Conservation (phyloP, 2,797 vertebrate species). For the Selene dorsalis region DNA sequence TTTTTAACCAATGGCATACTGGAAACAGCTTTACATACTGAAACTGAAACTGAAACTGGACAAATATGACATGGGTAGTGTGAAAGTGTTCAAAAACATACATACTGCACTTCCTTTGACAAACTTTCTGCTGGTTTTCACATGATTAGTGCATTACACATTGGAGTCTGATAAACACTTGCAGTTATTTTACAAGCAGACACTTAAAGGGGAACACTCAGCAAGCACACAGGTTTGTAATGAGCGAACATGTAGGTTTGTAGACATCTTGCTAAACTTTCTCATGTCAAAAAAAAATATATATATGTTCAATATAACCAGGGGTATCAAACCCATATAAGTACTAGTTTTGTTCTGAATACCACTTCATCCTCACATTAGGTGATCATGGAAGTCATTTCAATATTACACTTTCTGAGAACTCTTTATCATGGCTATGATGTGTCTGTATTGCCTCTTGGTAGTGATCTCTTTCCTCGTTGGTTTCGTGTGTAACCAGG, state of each 20-base stretch:
- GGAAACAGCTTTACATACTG: conserved; percentile 69
- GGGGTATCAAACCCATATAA: conserved; percentile 81
- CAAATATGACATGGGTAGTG: conserved; percentile 47
- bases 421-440: conserved; percentile 77
- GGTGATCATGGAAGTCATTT: conserved; percentile 60
- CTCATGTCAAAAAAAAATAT: conserved; percentile 74
- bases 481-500: conserved; percentile 84
- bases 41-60: conserved; percentile 29
- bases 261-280: conserved; percentile 74
- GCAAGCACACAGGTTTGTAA: conserved; percentile 83
- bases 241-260: conserved; percentile 68
- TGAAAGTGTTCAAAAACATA: conserved; percentile 60
- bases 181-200: conserved; percentile 86
- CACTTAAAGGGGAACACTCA: conserved; percentile 75
- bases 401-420: conserved; percentile 63
- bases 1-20: conserved; percentile 48
- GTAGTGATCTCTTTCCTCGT: conserved; percentile 91
- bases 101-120: conserved; percentile 44
- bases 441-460: conserved; percentile 82
- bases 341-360: conserved; percentile 68
- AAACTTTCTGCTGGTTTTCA: conserved; percentile 65
- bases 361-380: conserved; percentile 60
- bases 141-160: conserved; percentile 81
- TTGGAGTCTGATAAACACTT: conserved; percentile 78
- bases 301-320: conserved; percentile 79